Evolutionary conservation across 1,140 invertebrate genomes (phyloP).

Genomic region (Cyrtorhinus lividipennis): DNA sequence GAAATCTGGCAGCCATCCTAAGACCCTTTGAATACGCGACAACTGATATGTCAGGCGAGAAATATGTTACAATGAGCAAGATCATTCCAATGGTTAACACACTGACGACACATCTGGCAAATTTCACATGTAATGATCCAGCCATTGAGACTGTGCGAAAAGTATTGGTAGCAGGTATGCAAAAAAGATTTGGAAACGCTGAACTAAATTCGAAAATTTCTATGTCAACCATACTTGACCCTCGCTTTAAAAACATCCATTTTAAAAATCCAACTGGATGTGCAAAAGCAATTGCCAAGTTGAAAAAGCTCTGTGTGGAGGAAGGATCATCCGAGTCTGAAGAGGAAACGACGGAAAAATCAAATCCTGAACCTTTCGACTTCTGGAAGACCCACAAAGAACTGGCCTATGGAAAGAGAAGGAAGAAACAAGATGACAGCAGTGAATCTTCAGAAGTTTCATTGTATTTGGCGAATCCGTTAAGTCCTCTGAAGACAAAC

Average conservation of each 20-base stretch:
- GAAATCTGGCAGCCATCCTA: conserved; percentile 27
- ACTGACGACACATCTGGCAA: conserved; percentile 27
- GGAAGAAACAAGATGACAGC: conserved; percentile 25
- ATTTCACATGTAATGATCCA: conserved; percentile 13
- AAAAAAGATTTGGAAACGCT: conserved; percentile 26
- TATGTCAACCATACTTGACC: conserved; percentile 23
- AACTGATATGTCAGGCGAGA: conserved; percentile 31
- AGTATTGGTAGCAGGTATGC: conserved; percentile 24
- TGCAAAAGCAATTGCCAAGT: background rate
- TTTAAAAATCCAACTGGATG: conserved; percentile 20
- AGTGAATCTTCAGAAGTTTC: conserved; percentile 18
- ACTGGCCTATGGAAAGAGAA: conserved; percentile 15
- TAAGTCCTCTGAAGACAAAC: conserved; percentile 23
- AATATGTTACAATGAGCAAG: conserved; percentile 31
- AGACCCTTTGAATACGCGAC: conserved; percentile 30
- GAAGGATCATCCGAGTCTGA: background rate
- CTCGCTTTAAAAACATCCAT: conserved; percentile 29
- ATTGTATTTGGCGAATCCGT: conserved; percentile 21
- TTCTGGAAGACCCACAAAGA: conserved; percentile 19
- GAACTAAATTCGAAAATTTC: conserved; percentile 25
- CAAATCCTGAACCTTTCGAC: background rate
- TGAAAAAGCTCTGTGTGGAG: conserved; percentile 3
- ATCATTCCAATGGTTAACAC: conserved; percentile 31
- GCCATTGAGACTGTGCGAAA: conserved; percentile 22
- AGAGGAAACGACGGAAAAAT: conserved; percentile 1